Evolutionary conservation across 2,797 vertebrate genomes (phyloP), one percentile per base, ranked within the genome.

Genomic region (Alcedo atthis): DNA sequence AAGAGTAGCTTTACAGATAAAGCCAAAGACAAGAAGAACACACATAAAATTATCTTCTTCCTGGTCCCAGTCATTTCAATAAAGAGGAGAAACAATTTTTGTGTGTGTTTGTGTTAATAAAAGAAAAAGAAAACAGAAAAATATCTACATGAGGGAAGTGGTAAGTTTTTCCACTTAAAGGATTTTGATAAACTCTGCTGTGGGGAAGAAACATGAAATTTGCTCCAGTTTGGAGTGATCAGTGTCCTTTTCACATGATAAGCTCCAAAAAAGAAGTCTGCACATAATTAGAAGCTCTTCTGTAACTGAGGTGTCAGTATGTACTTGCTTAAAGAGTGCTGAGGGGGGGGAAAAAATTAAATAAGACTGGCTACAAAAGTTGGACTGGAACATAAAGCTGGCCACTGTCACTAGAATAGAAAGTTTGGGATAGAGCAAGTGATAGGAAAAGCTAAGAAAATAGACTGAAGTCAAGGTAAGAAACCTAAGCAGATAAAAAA

Each of bases 101-200:
- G 33, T 75, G 67, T 26, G n/a, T 13, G n/a, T n/a, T n/a, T n/a
- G 2, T 6, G 4, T 49, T 58, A 79, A 87, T n/a, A 14, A 45
- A 77, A 66, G 71, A 35, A 1, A 0, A 0, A 6, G 14, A 62
- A 8, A 49, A 18, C 75, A 40, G 1, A 0, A 0, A 8, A 30
- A 45, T 54, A 20, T 54, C 5, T 1, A 0, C 8, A 63, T 6
- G 20, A 85, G 16, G 15, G 54, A 88, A 84, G 16, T 4, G 0
- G 7, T 49, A 40, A 48, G 46, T 1, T 37, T 89, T 81, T 78
- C 90, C 28, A 66, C 33, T 81, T 59, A 32, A 58, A 69, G 77
- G 13, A 12, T 59, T 63, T 70, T 75, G 19, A 3, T 61, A 82
- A 42, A 3, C 1, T 30, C 20, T 30, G 5, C 17, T 68, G 88